Percentiles rank a stretch among this genome's conserved stretches.
Conservation (phyloP, 2,797 vertebrate genomes). For the Sebastes diploproa region DNA sequence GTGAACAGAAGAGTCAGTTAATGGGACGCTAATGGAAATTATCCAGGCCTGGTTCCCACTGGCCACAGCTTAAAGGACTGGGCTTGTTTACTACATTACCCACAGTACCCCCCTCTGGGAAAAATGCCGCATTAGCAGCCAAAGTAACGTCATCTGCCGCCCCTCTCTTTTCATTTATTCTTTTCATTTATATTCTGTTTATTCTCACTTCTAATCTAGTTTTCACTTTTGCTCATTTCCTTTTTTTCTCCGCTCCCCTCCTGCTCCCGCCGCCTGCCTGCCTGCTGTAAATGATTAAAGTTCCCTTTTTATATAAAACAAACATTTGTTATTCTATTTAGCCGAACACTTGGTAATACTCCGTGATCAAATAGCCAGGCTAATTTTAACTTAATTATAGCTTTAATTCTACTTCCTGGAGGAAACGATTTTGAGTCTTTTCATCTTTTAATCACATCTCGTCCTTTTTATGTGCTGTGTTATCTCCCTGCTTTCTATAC, state of each 20-base stretch:
- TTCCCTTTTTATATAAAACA: conserved; percentile 8
- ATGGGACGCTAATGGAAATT: conserved; percentile 61
- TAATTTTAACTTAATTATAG: background rate
- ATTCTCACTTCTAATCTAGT: background rate
- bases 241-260: background rate
- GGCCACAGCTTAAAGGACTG: conserved; percentile 52
- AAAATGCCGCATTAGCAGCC: conserved; percentile 18
- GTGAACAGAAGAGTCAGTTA: conserved; percentile 36
- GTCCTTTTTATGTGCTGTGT: background rate
- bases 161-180: background rate
- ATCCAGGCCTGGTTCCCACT: conserved; percentile 40
- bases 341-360: background rate
- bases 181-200: conserved; percentile 5
- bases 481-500: background rate
- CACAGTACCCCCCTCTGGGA: conserved; percentile 8
- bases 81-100: conserved; percentile 52
- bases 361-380: background rate
- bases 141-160: conserved; percentile 23
- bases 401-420: background rate
- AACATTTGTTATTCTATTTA: background rate
- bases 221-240: background rate
- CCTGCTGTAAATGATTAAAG: background rate
- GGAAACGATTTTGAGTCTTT: background rate
- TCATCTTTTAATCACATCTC: conserved; percentile 8
- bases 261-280: background rate